Conservation (phyloP, 2,113 vertebrate species). For the Pygoscelis adeliae region DNA sequence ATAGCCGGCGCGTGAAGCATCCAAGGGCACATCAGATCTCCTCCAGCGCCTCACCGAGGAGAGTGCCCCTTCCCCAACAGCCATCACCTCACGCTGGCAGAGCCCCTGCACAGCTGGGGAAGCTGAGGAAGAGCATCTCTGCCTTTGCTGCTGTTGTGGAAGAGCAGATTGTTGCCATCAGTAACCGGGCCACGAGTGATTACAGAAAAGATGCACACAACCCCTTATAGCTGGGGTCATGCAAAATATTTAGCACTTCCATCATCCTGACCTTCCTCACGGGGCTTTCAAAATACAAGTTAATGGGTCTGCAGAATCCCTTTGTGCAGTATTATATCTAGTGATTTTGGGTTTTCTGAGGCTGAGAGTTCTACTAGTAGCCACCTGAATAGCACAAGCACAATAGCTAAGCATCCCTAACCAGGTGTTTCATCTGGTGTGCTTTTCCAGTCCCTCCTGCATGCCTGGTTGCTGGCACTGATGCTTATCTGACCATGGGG, state of each 20-base stretch:
- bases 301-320: neutral
- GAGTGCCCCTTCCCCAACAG: neutral
- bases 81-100: neutral
- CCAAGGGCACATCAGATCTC: neutral
- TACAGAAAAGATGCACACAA: neutral
- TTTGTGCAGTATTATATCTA: neutral
- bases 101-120: neutral
- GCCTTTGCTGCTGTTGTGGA: neutral
- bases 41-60: neutral
- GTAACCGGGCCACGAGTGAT: neutral
- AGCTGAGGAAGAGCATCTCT: neutral
- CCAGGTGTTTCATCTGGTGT: neutral
- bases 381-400: neutral
- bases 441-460: neutral
- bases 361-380: neutral
- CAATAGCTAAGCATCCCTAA: neutral
- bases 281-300: neutral
- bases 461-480: neutral
- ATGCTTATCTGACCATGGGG: neutral
- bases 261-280: neutral
- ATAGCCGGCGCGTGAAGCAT: neutral
- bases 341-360: neutral
- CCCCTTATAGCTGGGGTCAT: neutral
- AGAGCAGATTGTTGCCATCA: neutral
- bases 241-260: neutral